Evolutionary conservation across 2,797 vertebrate genomes (phyloP), one percentile per base, ranked within the genome.

Genomic region (Lindbergichthys nudifrons): DNA sequence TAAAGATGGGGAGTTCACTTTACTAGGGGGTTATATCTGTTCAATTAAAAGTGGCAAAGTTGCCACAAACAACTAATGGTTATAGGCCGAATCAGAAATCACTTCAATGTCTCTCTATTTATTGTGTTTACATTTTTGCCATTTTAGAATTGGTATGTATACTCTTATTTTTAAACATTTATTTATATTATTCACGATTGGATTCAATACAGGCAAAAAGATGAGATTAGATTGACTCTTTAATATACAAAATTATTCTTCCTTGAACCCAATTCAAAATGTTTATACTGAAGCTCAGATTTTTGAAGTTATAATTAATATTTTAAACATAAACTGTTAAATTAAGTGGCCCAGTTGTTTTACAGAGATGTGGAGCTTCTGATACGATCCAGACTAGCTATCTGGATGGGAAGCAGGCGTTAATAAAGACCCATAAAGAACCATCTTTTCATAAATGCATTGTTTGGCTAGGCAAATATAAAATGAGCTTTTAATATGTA

Each of bases 31-130:
- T 50, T 18, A n/a, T 8, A 32, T 8, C 18, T 64, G 56, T 57
- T 21, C 64, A 72, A 72, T 18, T 64, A 64, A 72, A 71, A 72
- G 51, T 1, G 3, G 15, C 9, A 54, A 47, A 23, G 19, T 30
- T 12, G 0, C 14, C 4, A 13, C 5, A n/a, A 50, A 19, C 32
- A 59, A 16, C 23, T 21, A 18, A 47, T 36, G 16, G n/a, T 15
- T 18, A 32, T 32, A 32, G 32, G 32, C 32, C 32, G n/a, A n/a
- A n/a, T n/a, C 3, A 41, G 13, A n/a, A 23, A n/a, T 42, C 3
- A 0, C 9, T 59, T 32, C 16, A 16, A n/a, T 1, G 15, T 50
- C n/a, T 36, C 7, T 48, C n/a, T 54, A 32, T 32, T 30, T 18
- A n/a, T n/a, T 39, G 5, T 50, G 23, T 5, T 18, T 52, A 52